Evolutionary conservation across 2,113 vertebrate species (phyloP).

Genomic region (Phalacrocorax brasilianus): DNA sequence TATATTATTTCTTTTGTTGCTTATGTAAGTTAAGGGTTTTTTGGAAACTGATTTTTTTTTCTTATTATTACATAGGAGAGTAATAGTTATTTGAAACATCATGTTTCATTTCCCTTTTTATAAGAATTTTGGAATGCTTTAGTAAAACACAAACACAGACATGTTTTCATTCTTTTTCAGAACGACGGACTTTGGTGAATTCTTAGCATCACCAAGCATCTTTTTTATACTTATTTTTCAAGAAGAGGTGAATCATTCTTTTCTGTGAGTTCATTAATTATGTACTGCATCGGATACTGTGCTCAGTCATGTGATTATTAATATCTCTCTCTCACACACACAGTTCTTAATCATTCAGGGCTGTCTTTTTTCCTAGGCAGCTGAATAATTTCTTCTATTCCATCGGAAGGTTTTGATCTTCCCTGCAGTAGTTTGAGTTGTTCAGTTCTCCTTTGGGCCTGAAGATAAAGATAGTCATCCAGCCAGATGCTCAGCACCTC

Average conservation of each 20-base stretch:
- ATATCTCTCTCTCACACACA: not conserved
- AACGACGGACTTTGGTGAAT: not conserved
- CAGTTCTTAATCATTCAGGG: not conserved
- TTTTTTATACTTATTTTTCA: slow-evolving; percentile 50
- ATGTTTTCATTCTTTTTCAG: not conserved
- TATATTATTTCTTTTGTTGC: not conserved
- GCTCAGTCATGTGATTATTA: slow-evolving; percentile 52
- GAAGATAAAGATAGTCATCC: not conserved
- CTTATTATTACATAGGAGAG: not conserved
- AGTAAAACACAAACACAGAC: not conserved
- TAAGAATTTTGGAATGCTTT: not conserved
- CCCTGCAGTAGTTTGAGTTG: not conserved
- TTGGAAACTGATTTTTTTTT: not conserved
- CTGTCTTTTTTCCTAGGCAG: not conserved
- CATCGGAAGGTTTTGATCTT: not conserved
- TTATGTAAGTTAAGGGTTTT: not conserved
- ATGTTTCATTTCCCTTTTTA: not conserved
- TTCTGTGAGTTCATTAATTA: slow-evolving; percentile 43
- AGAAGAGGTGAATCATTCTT: slow-evolving; percentile 17
- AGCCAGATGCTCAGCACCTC: not conserved
- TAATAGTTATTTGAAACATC: not conserved
- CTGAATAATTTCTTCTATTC: not conserved
- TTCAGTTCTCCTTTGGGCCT: not conserved
- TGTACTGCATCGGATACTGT: not conserved
- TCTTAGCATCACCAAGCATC: not conserved